Percentiles rank a stretch among this genome's conserved stretches.
Conservation (phyloP, 30 jellyfish, hydroid and myxozoan genomes). For the Mastigias papua region DNA sequence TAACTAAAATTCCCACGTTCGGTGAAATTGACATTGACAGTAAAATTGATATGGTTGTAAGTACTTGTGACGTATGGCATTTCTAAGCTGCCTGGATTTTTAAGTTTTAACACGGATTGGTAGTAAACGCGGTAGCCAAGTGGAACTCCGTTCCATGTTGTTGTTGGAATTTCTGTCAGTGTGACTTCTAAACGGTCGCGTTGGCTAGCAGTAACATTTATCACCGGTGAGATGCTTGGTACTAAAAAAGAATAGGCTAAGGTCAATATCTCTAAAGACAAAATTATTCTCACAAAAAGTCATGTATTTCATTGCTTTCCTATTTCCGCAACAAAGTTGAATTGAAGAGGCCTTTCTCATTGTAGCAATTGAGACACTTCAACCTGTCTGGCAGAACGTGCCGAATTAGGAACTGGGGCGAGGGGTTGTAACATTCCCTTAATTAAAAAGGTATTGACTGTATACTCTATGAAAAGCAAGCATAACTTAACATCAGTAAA, state of each 20-base stretch:
- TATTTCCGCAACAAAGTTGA: too few species aligned
- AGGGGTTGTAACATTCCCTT: too few species aligned
- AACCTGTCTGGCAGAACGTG: too few species aligned
- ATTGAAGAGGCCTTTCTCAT: too few species aligned
- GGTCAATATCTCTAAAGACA: too few species aligned
- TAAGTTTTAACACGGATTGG: slow-evolving; percentile 21
- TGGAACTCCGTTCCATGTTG: slow-evolving; percentile 12
- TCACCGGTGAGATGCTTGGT: slow-evolving; percentile 10
- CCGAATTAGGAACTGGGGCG: too few species aligned
- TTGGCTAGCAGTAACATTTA: not conserved
- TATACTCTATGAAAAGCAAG: too few species aligned
- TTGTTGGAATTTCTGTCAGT: not conserved
- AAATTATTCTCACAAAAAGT: too few species aligned
- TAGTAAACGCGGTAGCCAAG: slow-evolving; percentile 35
- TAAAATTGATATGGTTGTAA: slow-evolving; percentile 7
- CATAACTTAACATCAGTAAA: too few species aligned
- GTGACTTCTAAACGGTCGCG: not conserved
- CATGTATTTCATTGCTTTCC: too few species aligned
- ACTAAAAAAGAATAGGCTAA: not conserved
- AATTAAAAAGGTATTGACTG: too few species aligned
- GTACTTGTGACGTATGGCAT: not conserved
- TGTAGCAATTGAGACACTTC: too few species aligned
- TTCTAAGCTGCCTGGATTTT: slow-evolving; percentile 9
- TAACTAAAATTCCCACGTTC: not conserved
- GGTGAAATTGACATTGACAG: not conserved